Base-by-base conservation (phyloP, 2,888 invertebrate genomes). In the Drosophila maculinotata region DNA sequence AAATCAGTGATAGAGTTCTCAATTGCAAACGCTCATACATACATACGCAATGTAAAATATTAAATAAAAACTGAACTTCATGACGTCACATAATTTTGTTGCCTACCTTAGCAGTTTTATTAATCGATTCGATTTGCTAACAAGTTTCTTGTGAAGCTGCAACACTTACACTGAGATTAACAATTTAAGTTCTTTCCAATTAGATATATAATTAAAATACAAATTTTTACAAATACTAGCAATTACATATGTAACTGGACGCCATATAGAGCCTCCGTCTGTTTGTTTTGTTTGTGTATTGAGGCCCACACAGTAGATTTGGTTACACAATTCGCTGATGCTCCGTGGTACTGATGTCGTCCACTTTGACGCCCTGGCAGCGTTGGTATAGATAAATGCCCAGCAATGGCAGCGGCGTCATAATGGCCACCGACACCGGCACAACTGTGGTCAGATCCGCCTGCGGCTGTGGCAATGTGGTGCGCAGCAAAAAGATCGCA, bases 371-470 rank as follows among this genome's bases (percentile, higher is more conserved):
- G 0, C 78, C 56, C 1, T 38, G 64, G 33, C 73, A 73, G 35
- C 89, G 87, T 15, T 90, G 88, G 54, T 85, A 91, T 1, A 94
- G 89, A 86, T 91, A 94, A 51, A 94, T 91, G 33, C 93, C 89
- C 10, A 94, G 92, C 85, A 98, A 93, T 0, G 98, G 98, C 20
- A 98, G 89, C 0, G 98, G 98, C 0, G 98, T 98, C 96, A 98
- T 97, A 41, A 97, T 95, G 14, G 98, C 98, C 15, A 97, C 95
- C 2, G 97, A 94, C 0, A 98, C 97, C 2, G 98, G 98, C 62
- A 97, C 94, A 79, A 98, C 97, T 39, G 97, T 97, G 3, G 98
- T 97, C 39, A 98, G 92, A 92, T 98, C 98, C 0, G 96, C 96
- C 72, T 95, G 95, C 0, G 98, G 98, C 86, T 97, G 96, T 0